Base-by-base conservation (phyloP, 2,113 vertebrate genomes). In the Apus apus region DNA sequence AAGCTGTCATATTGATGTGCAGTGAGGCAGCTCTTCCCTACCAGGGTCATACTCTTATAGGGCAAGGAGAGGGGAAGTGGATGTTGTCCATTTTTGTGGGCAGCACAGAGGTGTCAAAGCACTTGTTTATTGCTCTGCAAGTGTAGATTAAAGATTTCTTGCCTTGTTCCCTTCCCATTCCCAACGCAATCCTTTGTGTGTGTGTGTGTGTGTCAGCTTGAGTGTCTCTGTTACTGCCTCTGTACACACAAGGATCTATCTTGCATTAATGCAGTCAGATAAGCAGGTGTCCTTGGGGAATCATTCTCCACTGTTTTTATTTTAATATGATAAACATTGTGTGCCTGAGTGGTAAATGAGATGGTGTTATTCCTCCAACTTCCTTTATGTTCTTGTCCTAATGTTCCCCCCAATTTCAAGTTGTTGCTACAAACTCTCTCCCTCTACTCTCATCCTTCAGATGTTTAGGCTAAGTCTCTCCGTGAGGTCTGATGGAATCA, bases 381-480 rank as follows among this genome's bases (percentile, higher is more conserved):
- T 96, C 93, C 96, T 94, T 97, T 93, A 92, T n/a, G 62, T 87
- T 94, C 53, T 90, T 94, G 53, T 81, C 83, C 70, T 95, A 94
- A 86, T 93, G 76, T 62, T 96, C 40, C 11, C 65, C 74, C 65
- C 71, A 78, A 58, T 90, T 96, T 91, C 92, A 95, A 90, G 85
- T 65, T 95, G 93, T 84, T 93, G 79, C 40, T 95, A 93, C 83
- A 94, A 88, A 72, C 36, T 38, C 23, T 93, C 30, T 91, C 64
- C 26, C 50, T 84, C 53, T 77, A 20, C 57, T 81, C 72, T 84
- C 72, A 60, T 92, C 68, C 87, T 86, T 95, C 92, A 96, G 76
- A 96, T 94, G 92, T 96, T 97, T 97, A 94, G 92, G 96, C 92
- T 96, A 84, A 87, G 62, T 80, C 57, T 92, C 57, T 94, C 90